Percentiles rank a stretch among this genome's conserved stretches.
These are phyloP conservation scores for Elephantulus edwardii DNA, from an alignment of 2,113 vertebrate genomes.

Conservation along the genomic window DNA sequence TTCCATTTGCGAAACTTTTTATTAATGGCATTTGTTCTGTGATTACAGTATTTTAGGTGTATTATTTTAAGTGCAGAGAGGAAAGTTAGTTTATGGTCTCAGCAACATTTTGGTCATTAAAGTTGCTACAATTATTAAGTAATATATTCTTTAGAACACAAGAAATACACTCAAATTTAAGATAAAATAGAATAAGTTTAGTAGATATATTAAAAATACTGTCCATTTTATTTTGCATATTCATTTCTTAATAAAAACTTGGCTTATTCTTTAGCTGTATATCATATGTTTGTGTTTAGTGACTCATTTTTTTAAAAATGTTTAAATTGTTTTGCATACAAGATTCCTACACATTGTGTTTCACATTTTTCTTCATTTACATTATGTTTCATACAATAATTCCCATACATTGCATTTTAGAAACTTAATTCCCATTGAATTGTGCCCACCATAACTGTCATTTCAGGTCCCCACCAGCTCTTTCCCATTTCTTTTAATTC, in stretches of 20 bases:
- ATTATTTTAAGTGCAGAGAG: background rate
- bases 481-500: too few species aligned
- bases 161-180: background rate
- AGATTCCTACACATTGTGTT: too few species aligned
- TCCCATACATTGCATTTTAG: too few species aligned
- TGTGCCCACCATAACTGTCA: too few species aligned
- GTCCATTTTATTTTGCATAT: background rate
- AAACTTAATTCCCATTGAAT: too few species aligned
- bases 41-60: background rate
- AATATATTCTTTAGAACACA: background rate
- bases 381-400: too few species aligned
- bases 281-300: background rate
- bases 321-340: background rate
- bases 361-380: too few species aligned
- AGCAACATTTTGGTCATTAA: background rate
- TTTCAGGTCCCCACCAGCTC: too few species aligned
- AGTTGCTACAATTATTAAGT: background rate
- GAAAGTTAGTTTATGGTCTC: background rate
- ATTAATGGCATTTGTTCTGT: background rate
- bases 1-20: slow-evolving; percentile 9
- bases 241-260: background rate
- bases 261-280: background rate
- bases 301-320: background rate
- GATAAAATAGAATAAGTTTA: background rate
- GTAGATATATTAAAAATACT: background rate